Base-by-base conservation (phyloP, 2,888 invertebrate species). In the Toxonevra muliebris region DNA sequence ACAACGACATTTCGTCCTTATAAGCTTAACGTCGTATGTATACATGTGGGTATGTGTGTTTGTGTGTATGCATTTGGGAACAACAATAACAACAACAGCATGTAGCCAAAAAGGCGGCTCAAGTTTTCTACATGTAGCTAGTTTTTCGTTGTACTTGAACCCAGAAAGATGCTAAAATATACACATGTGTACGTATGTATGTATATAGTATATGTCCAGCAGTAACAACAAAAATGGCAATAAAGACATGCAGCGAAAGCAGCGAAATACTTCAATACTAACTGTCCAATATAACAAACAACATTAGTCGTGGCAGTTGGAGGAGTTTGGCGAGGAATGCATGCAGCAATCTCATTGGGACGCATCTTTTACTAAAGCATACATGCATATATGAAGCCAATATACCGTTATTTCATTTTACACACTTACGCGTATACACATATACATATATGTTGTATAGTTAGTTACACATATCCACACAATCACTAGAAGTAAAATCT, bases 361-460 rank as follows among this genome's bases (percentile, higher is more conserved):
- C 48, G 48, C 48, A 48, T 48, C 48, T 48, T 48, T 48, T 13
- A 15, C 48, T 48, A 12, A 13, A 10, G 11, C 48, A 11, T 48
- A 15, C 55, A 48, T 41, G 64, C 8, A 48, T 48, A 48, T 12
- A 48, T 48, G 48, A 17, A 42, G 42, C 30, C 55, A 43, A 17
- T 54, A 45, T 54, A 30, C 63, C 45, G 30, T 45, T 63, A 63
- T 54, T 45, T 54, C 17, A 15, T 54, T 55, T 43, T 10, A 40
- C 20, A 53, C 17, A 61, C 48, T 45, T 19, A 60, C 60, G 13
- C 60, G 15, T 13, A 45, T 19, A 43, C 45, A 20, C 20, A 50
- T 43, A 59, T 3, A 59, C 17, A 43, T 30, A 30, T 30, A 7
- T 30, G 30, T 30, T n/a, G n/a, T n/a, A n/a, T n/a, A n/a, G n/a